These are phyloP conservation scores for Brachypteracias leptosomus DNA, from an alignment of 2,113 vertebrate genomes.

Conservation along the genomic window DNA sequence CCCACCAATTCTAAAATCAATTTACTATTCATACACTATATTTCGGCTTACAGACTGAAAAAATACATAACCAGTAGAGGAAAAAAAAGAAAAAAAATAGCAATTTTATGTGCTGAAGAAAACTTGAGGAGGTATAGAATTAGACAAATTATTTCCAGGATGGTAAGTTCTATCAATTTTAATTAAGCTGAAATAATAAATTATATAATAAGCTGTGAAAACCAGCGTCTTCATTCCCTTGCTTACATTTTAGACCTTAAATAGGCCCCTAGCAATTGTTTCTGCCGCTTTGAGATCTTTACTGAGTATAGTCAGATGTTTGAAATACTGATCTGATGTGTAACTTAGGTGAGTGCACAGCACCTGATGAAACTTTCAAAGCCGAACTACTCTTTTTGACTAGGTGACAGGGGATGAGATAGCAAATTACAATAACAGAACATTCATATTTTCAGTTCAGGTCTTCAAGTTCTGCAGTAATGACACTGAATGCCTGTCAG, in stretches of 20 bases:
- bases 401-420: background rate
- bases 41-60: background rate
- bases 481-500: background rate
- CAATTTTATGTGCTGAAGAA: background rate
- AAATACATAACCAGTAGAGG: background rate
- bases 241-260: background rate
- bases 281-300: background rate
- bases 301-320: background rate
- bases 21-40: background rate
- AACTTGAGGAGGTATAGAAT: background rate
- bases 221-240: background rate
- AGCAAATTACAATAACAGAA: background rate
- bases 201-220: background rate
- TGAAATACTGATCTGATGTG: background rate
- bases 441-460: background rate
- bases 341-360: background rate
- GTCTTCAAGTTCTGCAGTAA: background rate
- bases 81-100: background rate
- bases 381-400: background rate
- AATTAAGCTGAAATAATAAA: background rate
- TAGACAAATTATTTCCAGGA: background rate
- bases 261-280: background rate
- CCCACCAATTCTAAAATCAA: background rate
- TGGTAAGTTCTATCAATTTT: background rate
- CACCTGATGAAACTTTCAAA: background rate